These are phyloP conservation scores for Chelonus insularis DNA, from an alignment of 1,140 invertebrate species.

Conservation along the genomic window DNA sequence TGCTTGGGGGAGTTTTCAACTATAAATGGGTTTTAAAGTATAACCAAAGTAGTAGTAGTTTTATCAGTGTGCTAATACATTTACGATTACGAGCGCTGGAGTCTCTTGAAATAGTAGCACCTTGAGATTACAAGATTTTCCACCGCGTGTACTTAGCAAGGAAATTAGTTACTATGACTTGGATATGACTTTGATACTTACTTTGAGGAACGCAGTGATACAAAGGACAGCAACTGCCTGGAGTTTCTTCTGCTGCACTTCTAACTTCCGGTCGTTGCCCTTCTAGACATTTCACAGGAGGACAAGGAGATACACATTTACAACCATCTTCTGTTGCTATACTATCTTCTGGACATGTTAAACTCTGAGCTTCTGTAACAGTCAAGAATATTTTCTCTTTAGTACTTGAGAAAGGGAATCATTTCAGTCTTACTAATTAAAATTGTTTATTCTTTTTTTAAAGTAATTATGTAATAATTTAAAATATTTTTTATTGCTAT, in stretches of 20 bases:
- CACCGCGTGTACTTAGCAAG: neutral
- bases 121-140: neutral
- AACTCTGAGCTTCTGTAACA: slow-evolving; percentile 35
- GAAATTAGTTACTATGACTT: slow-evolving; percentile 24
- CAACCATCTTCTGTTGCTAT: slow-evolving; percentile 48
- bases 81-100: too few relatives aligned
- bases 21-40: too few relatives aligned
- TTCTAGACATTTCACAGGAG: slow-evolving; percentile 41
- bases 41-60: too few relatives aligned
- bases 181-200: slow-evolving; percentile 38
- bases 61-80: too few relatives aligned
- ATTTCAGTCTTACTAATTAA: too few relatives aligned
- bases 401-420: too few relatives aligned
- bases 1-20: too few relatives aligned
- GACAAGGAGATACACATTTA: slow-evolving; percentile 49
- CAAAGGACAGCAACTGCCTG: slow-evolving; percentile 50
- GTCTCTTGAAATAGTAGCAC: too few relatives aligned
- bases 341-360: slow-evolving; percentile 50
- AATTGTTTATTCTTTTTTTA: too few relatives aligned
- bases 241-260: slow-evolving; percentile 38
- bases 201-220: slow-evolving; percentile 49
- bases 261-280: slow-evolving; percentile 44
- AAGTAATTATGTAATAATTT: too few relatives aligned
- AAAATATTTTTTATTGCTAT: too few relatives aligned
- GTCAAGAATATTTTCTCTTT: too few relatives aligned